Base-by-base conservation (phyloP, 2,888 invertebrate genomes). In the Bugulina stolonifera region DNA sequence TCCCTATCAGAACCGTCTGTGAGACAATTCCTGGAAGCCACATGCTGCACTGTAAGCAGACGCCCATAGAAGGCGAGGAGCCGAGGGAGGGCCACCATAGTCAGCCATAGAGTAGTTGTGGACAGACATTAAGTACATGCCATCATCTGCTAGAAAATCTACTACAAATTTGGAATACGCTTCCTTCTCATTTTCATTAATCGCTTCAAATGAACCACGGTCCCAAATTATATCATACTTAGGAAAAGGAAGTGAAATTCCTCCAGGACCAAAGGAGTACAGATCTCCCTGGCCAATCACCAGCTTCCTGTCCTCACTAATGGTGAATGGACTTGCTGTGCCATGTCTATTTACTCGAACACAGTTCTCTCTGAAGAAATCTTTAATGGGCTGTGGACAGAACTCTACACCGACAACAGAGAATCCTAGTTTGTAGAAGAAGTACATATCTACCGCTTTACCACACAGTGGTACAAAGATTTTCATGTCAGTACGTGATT, bases 161-260 rank as follows among this genome's bases (percentile, higher is more conserved):
- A n/a, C 57, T 25, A 57, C 25, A 10, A n/a, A 25, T 57, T 5
- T 10, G 5, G 23, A 18, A 23, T 57, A 57, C 25, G 14, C 25
- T 5, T n/a, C 57, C 25, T 25, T 57, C 5, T 57, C 57, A 5
- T 57, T 25, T 5, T 14, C 25, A n/a, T 57, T 57, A n/a, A 57
- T 57, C 18, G 57, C 57, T 23, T 57, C 57, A 57, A 57, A 57
- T 57, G 57, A 57, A 5, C 57, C 57, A 5, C 57, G 5, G 23
- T 57, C 57, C 57, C 57, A 57, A 57, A 57, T 57, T 57, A 57
- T 57, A 57, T 57, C 57, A n/a, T 57, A 57, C 23, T 57, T 57
- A n/a, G 57, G 57, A 23, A 57, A 57, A 5, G 57, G 57, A 14
- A 57, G 57, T 25, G 18, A 23, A 22, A 14, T 10, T 52, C 22